Conservation (phyloP, 1,140 invertebrate species). For the Pseudomyrmex dendroicus region DNA sequence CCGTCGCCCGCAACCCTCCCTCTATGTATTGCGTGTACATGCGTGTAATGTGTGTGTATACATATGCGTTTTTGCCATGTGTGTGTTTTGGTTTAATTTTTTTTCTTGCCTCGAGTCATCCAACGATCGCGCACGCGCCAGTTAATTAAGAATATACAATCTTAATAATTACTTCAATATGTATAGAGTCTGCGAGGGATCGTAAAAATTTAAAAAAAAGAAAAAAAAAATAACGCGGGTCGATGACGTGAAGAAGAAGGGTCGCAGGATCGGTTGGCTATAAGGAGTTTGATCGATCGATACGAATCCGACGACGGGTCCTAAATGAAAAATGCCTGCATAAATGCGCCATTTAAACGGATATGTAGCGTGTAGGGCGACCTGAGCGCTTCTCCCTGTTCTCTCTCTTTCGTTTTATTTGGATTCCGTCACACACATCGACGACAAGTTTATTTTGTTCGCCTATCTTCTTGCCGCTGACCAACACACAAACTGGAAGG, state of each 20-base stretch:
- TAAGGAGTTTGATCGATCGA: slow-evolving; percentile 1
- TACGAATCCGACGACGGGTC: slow-evolving; percentile 43
- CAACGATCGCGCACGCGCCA: slow-evolving; percentile 45
- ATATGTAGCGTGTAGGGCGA: slow-evolving; percentile 61
- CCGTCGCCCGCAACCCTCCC: slow-evolving; percentile 57
- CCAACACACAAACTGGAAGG: neutral
- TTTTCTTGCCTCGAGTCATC: slow-evolving; percentile 13
- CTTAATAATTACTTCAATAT: slow-evolving; percentile 60
- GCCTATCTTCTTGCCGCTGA: neutral
- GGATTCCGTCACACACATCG: neutral
- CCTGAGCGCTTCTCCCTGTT: slow-evolving; percentile 43
- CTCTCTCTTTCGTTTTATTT: slow-evolving; percentile 3
- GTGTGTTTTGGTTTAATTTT: slow-evolving; percentile 3
- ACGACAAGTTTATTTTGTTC: slow-evolving; percentile 17
- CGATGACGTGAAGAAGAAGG: slow-evolving; percentile 36
- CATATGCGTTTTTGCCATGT: neutral
- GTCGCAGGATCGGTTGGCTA: slow-evolving; percentile 63
- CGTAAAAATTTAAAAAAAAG: too few species aligned
- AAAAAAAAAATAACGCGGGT: neutral
- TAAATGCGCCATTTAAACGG: slow-evolving; percentile 65
- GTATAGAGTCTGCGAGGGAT: slow-evolving; percentile 63
- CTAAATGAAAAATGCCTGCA: slow-evolving; percentile 65
- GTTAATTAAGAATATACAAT: slow-evolving; percentile 61
- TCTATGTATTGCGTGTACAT: neutral
- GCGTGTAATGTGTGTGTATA: neutral